phyloP scores from a whole-genome alignment of 2,113 vertebrate species.

The Gasterosteus aculeatus region DNA sequence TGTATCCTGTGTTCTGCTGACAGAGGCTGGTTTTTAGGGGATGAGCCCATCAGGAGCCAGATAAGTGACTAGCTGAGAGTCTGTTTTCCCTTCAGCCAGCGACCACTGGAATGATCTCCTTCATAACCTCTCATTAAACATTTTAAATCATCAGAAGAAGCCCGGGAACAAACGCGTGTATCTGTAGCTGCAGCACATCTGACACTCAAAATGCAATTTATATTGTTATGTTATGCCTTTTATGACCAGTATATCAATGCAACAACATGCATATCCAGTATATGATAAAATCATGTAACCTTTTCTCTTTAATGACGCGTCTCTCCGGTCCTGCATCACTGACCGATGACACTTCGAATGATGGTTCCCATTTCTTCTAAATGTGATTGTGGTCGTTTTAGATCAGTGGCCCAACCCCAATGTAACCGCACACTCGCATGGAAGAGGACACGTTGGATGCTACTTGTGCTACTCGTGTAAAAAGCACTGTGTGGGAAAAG shows the following conservation, averaged over 20 bases:
- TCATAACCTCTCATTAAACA: constrained; percentile 2
- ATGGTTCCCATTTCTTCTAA: constrained; percentile 35
- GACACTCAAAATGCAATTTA: background rate
- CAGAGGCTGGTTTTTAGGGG: constrained; percentile 55
- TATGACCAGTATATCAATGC: no score
- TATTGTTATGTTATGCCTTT: background rate
- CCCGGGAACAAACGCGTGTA: background rate
- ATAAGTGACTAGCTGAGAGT: constrained; percentile 42
- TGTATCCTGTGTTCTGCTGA: constrained; percentile 77
- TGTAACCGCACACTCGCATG: background rate
- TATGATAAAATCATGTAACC: background rate
- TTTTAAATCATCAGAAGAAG: background rate
- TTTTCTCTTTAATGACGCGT: constrained; percentile 6
- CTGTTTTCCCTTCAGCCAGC: constrained; percentile 42
- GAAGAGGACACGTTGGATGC: constrained; percentile 3
- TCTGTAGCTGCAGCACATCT: background rate
- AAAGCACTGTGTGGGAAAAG: constrained; percentile 1
- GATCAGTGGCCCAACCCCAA: background rate
- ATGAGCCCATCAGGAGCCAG: constrained; percentile 46
- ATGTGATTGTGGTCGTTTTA: constrained; percentile 29
- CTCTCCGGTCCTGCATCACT: background rate
- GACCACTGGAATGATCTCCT: constrained; percentile 10
- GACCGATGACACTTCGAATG: background rate
- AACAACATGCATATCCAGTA: background rate
- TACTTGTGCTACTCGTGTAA: background rate